phyloP scores from a whole-genome alignment of 2,797 vertebrate genomes.

The Peromyscus eremicus region DNA sequence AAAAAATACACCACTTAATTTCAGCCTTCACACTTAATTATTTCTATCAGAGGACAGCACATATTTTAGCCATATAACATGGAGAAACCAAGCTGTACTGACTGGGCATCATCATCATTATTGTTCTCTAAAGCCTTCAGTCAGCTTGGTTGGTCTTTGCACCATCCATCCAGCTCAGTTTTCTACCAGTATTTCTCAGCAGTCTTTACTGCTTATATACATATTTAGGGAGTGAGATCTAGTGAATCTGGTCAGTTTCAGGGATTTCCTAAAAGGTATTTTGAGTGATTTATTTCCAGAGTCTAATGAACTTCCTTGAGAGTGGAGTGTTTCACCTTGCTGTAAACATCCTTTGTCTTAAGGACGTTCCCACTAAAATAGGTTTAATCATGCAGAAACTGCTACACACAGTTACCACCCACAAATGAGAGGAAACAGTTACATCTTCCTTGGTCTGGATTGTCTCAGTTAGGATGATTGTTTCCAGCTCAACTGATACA shows the following conservation, averaged over 20 bases:
- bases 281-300: not conserved
- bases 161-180: not conserved
- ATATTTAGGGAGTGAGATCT: too few relatives aligned
- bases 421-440: not conserved
- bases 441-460: not conserved
- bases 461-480: not conserved
- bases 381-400: not conserved
- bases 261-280: not conserved
- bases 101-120: not conserved
- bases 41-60: too few relatives aligned
- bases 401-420: too few relatives aligned
- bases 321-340: not conserved
- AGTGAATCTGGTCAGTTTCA: too few relatives aligned
- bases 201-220: too few relatives aligned
- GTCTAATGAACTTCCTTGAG: not conserved
- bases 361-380: too few relatives aligned
- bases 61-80: not conserved
- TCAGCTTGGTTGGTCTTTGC: too few relatives aligned
- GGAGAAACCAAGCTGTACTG: too few relatives aligned
- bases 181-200: not conserved
- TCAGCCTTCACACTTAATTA: not conserved
- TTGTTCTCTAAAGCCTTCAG: not conserved
- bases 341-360: not conserved
- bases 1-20: not conserved
- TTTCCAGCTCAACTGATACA: not conserved